These are phyloP conservation scores for Scolopax rusticola DNA, from an alignment of 2,797 vertebrate genomes.

Conservation along the genomic window DNA sequence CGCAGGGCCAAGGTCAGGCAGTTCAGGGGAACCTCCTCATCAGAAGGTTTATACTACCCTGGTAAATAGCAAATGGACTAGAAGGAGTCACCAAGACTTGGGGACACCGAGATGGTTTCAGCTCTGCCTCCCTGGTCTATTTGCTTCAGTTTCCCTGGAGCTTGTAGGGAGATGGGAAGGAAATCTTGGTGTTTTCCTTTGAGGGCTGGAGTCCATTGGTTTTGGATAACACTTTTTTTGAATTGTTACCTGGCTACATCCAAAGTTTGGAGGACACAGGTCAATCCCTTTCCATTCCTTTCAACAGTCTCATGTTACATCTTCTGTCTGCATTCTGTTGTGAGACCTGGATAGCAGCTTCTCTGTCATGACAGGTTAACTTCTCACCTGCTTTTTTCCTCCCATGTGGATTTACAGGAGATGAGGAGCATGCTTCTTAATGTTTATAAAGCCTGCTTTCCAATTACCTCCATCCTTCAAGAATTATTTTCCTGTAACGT, in stretches of 20 bases:
- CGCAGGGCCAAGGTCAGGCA: neutral
- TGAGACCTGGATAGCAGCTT: neutral
- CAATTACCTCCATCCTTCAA: neutral
- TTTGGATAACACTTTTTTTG: neutral
- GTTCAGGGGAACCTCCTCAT: neutral
- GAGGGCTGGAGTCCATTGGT: neutral
- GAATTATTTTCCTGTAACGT: neutral
- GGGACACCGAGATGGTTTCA: neutral
- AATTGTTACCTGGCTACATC: neutral
- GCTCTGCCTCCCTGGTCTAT: neutral
- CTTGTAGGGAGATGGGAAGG: neutral
- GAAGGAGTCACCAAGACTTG: accelerated
- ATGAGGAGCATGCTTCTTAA: neutral
- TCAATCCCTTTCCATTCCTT: neutral
- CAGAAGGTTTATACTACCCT: neutral
- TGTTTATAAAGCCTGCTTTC: conserved; percentile 32
- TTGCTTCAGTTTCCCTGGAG: neutral
- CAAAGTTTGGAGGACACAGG: neutral
- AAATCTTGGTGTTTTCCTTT: neutral
- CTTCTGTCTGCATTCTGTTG: neutral
- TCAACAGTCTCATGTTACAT: neutral
- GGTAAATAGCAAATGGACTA: neutral
- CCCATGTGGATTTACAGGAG: neutral
- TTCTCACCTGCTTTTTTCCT: neutral
- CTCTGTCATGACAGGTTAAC: neutral